A percentile compares a stretch with the other conserved stretches of the same genome.
These are phyloP conservation scores for Leptobrachium ailaonicum DNA, from an alignment of 2,113 vertebrate genomes.

Conservation along the genomic window DNA sequence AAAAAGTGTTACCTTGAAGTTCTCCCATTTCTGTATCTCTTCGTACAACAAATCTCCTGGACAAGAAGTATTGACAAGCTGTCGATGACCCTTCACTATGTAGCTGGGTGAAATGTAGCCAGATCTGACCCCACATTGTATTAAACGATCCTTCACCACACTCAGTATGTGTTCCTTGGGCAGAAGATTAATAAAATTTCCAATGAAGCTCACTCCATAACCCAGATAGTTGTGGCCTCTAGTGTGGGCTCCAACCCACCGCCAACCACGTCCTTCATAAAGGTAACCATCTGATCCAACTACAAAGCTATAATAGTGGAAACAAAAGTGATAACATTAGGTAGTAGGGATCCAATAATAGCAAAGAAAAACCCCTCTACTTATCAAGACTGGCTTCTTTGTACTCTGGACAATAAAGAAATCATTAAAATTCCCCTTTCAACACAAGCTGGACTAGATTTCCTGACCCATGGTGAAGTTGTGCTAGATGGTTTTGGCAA, in stretches of 20 bases:
- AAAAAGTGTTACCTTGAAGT: slow-evolving; percentile 62
- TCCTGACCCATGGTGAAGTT: too few relatives aligned
- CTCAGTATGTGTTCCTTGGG: slow-evolving; percentile 63
- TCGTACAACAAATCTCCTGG: slow-evolving; percentile 76
- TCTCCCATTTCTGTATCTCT: slow-evolving; percentile 74
- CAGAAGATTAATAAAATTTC: slow-evolving; percentile 69
- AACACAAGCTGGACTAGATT: too few relatives aligned
- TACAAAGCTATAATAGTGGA: slow-evolving; percentile 72
- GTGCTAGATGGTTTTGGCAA: too few relatives aligned
- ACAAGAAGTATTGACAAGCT: slow-evolving; percentile 73
- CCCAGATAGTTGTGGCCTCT: slow-evolving; percentile 76
- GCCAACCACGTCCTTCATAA: slow-evolving; percentile 87
- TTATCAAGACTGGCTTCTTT: too few relatives aligned
- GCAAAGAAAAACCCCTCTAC: too few relatives aligned
- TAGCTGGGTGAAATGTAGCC: slow-evolving; percentile 65
- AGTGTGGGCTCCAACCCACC: slow-evolving; percentile 83
- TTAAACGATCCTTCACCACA: slow-evolving; percentile 70
- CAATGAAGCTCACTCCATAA: slow-evolving; percentile 80
- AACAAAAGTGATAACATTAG: background rate
- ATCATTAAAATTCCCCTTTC: too few relatives aligned
- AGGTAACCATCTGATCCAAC: slow-evolving; percentile 83
- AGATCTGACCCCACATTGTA: slow-evolving; percentile 64
- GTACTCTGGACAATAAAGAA: too few relatives aligned
- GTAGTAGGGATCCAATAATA: background rate
- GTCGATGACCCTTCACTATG: slow-evolving; percentile 76